Conservation (phyloP, 2,888 invertebrate species). For the Apamea anceps region DNA sequence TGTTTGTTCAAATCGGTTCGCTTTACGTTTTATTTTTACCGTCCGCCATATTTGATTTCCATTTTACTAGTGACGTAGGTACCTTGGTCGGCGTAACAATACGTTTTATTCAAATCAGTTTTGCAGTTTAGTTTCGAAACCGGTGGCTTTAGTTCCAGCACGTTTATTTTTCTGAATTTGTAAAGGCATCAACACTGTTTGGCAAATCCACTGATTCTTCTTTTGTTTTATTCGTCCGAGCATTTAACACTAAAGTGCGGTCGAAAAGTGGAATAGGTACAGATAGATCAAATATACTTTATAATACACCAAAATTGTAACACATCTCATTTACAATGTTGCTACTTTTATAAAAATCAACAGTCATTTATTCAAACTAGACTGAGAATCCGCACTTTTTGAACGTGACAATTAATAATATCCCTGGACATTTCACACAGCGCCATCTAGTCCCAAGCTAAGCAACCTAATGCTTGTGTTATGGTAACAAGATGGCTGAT, state of each 20-base stretch:
- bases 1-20: conserved; percentile 59
- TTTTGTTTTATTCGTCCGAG: background rate
- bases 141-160: conserved; percentile 33
- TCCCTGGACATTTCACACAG: too few species aligned
- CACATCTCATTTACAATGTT: background rate
- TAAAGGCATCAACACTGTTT: conserved; percentile 35
- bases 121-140: conserved; percentile 54
- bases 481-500: too few species aligned
- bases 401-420: too few species aligned
- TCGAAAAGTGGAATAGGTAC: background rate
- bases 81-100: conserved; percentile 35
- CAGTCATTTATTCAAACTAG: background rate
- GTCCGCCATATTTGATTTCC: conserved; percentile 60
- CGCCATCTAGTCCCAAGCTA: too few species aligned
- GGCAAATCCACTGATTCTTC: conserved; percentile 13
- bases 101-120: conserved; percentile 60
- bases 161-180: conserved; percentile 47
- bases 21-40: conserved; percentile 57
- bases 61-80: conserved; percentile 57
- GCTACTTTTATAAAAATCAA: background rate
- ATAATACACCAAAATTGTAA: background rate
- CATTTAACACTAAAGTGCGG: background rate
- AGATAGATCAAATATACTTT: background rate
- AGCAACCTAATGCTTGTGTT: too few species aligned
- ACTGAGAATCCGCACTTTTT: background rate